phyloP scores from a whole-genome alignment of 2,113 vertebrate species.

The Saguinus midas region DNA sequence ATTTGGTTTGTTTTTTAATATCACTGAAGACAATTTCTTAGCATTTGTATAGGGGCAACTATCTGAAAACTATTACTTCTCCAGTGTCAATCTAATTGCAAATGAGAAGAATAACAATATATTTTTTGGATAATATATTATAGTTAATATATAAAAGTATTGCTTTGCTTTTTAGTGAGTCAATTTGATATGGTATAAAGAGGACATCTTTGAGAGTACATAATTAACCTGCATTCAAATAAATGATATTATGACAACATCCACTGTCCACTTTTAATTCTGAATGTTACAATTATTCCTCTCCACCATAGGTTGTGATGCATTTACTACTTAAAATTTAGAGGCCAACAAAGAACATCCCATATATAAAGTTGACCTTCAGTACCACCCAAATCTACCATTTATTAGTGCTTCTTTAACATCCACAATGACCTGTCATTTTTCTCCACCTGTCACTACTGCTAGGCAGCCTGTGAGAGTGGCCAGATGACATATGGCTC shows the following conservation, averaged over 20 bases:
- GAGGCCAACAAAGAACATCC: constrained; percentile 1
- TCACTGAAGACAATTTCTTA: constrained; percentile 30
- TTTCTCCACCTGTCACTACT: neutral
- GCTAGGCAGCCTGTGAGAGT: neutral
- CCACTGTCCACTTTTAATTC: neutral
- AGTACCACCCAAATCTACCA: neutral
- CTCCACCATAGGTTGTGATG: neutral
- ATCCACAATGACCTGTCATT: neutral
- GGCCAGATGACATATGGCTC: neutral
- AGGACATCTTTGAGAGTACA: neutral
- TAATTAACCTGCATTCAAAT: constrained; percentile 28
- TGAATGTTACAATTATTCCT: neutral
- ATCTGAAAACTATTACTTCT: constrained; percentile 41
- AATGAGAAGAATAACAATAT: neutral
- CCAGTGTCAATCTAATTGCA: constrained; percentile 3
- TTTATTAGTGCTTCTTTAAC: neutral
- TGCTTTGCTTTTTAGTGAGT: constrained; percentile 26
- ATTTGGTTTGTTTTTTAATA: neutral
- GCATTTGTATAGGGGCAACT: neutral
- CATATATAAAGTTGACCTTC: neutral
- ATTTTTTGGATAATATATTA: constrained; percentile 6
- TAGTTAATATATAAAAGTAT: neutral
- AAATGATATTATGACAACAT: neutral
- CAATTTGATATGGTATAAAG: neutral
- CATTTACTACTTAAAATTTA: constrained; percentile 39